phyloP scores from a whole-genome alignment of 2,113 vertebrate genomes.

The Seriola rivoliana region DNA sequence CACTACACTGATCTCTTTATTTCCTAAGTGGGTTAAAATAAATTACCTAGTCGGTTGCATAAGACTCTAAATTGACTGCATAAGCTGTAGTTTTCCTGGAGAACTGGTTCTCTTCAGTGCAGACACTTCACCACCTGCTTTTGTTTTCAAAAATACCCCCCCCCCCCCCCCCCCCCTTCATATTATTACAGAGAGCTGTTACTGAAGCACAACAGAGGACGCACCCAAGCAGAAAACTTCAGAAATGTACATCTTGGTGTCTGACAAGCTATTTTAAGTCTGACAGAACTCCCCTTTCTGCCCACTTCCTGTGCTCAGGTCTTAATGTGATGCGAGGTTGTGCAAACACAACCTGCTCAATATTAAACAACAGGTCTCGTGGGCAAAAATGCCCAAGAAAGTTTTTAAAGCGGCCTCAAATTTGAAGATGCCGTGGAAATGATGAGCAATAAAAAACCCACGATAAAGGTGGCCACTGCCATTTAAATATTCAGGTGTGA shows the following conservation, averaged over 20 bases:
- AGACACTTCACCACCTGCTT: conserved; percentile 33
- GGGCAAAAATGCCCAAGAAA: background rate
- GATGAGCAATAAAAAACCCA: conserved; percentile 1
- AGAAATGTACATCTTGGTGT: conserved; percentile 29
- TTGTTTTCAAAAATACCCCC: conserved; percentile 47
- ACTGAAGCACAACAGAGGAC: conserved; percentile 28
- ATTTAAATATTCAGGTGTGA: conserved; percentile 2
- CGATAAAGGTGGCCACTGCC: background rate
- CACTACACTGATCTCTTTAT: conserved; percentile 60
- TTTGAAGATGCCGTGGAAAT: background rate
- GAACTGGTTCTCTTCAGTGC: conserved; percentile 16
- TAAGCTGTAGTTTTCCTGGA: conserved; percentile 3
- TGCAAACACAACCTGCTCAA: conserved; percentile 7
- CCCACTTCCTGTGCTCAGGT: conserved; percentile 71
- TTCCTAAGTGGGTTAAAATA: conserved; percentile 63
- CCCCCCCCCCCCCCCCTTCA: background rate
- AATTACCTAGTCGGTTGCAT: conserved; percentile 46
- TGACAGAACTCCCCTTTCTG: conserved; percentile 69
- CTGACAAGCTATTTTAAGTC: conserved; percentile 55
- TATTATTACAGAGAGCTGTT: conserved; percentile 18
- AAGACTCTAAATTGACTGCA: conserved; percentile 25
- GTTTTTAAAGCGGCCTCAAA: background rate
- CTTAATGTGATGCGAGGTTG: conserved; percentile 22
- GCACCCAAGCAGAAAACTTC: conserved; percentile 11
- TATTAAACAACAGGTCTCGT: background rate